Evolutionary conservation across 2,797 vertebrate species (phyloP).

Genomic region (Pelochelys cantorii): DNA sequence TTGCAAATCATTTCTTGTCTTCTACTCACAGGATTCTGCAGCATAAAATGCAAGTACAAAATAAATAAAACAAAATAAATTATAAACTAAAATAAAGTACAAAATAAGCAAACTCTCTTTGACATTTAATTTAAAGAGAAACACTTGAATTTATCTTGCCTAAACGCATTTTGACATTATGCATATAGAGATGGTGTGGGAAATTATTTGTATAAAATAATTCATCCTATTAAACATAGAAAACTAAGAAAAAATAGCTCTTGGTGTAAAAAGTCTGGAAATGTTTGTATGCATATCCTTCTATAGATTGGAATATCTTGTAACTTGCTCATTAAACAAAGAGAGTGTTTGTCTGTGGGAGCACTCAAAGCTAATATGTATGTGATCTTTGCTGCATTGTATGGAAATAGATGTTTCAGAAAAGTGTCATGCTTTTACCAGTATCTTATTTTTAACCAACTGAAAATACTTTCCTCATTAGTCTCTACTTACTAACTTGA

Average conservation of each 20-base stretch:
- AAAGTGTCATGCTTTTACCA: not conserved
- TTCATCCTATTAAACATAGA: slow-evolving; percentile 7
- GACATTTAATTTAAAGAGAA: not conserved
- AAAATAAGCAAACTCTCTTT: slow-evolving; percentile 1
- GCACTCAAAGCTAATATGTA: not conserved
- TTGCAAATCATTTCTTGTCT: not conserved
- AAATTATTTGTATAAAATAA: slow-evolving; percentile 41
- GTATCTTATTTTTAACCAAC: not conserved
- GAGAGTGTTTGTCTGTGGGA: not conserved
- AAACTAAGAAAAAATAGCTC: not conserved
- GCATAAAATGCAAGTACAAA: not conserved
- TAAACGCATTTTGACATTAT: slow-evolving; percentile 28
- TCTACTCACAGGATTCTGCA: not conserved
- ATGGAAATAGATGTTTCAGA: not conserved
- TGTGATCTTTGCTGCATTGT: not conserved
- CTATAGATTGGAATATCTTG: not conserved
- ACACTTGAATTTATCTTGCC: slow-evolving; percentile 18
- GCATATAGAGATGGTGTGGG: not conserved
- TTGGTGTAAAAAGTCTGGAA: not conserved
- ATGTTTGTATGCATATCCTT: not conserved
- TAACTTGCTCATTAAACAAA: slow-evolving; percentile 22
- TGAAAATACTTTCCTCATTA: not conserved
- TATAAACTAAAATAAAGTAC: not conserved
- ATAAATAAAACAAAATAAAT: no score
- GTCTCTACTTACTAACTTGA: not conserved